phyloP scores from a whole-genome alignment of 2,888 invertebrate genomes.

The Ochropacha duplaris region DNA sequence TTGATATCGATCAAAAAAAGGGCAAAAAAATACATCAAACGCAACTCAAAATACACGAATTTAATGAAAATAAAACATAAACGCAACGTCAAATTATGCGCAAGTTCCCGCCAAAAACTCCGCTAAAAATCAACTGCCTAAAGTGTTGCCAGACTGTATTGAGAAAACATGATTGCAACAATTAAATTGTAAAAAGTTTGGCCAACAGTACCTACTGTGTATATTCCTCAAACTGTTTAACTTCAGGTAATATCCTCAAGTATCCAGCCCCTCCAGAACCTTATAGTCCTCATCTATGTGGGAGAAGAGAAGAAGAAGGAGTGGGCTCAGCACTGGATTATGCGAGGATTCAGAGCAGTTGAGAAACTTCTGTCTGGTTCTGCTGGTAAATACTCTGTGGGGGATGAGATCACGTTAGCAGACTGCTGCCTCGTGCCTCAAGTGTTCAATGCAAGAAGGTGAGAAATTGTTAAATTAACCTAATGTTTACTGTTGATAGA shows the following conservation, averaged over 20 bases:
- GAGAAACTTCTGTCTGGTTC: constrained; percentile 92
- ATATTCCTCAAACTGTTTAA: background rate
- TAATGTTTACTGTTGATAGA: too few relatives aligned
- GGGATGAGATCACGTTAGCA: constrained; percentile 96
- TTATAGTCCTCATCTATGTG: constrained; percentile 92
- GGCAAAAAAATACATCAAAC: too few relatives aligned
- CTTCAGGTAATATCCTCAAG: constrained; percentile 91
- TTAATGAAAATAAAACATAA: too few relatives aligned
- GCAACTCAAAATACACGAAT: too few relatives aligned
- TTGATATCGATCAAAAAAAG: too few relatives aligned
- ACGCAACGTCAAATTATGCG: too few relatives aligned
- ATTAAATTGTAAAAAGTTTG: too few relatives aligned
- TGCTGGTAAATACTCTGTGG: constrained; percentile 96
- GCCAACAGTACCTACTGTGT: too few relatives aligned
- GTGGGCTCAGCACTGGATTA: constrained; percentile 97
- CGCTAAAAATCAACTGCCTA: too few relatives aligned
- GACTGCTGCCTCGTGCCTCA: constrained; percentile 98
- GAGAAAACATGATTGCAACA: too few relatives aligned
- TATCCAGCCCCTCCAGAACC: constrained; percentile 98
- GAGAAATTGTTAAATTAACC: constrained; percentile 21
- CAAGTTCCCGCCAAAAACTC: too few relatives aligned
- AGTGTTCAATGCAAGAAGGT: constrained; percentile 96
- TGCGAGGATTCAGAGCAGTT: constrained; percentile 93
- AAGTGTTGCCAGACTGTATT: too few relatives aligned
- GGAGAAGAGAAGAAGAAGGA: constrained; percentile 95